These are phyloP conservation scores for Betta splendens DNA, from an alignment of 2,797 vertebrate species.

Conservation along the genomic window DNA sequence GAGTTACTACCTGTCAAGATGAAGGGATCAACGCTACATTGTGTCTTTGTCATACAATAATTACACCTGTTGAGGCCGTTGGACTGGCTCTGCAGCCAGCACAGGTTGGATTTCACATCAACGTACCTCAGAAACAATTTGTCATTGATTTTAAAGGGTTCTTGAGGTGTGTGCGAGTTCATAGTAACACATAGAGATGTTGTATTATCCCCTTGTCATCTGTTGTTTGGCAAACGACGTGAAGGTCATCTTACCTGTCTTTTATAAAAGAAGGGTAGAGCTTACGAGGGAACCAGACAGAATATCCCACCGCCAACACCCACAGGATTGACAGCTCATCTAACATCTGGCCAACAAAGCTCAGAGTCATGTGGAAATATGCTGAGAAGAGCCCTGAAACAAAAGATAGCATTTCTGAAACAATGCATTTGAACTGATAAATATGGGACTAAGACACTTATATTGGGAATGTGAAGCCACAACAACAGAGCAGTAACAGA, in stretches of 20 bases:
- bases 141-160: slow-evolving; percentile 30
- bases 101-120: slow-evolving; percentile 47
- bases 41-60: slow-evolving; percentile 31
- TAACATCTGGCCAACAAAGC: slow-evolving; percentile 92
- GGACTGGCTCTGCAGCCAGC: slow-evolving; percentile 12
- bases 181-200: slow-evolving; percentile 5
- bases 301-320: slow-evolving; percentile 85
- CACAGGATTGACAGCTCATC: slow-evolving; percentile 96
- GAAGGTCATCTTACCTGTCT: slow-evolving; percentile 81
- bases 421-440: neutral
- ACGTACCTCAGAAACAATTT: slow-evolving; percentile 3
- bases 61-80: slow-evolving; percentile 19
- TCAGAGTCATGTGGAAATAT: slow-evolving; percentile 97
- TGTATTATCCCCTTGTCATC: neutral
- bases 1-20: slow-evolving; percentile 15
- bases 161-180: slow-evolving; percentile 2
- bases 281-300: slow-evolving; percentile 89
- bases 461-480: no score
- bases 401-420: neutral
- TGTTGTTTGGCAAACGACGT: neutral
- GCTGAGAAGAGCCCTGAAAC: slow-evolving; percentile 87
- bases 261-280: slow-evolving; percentile 87
- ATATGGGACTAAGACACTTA: neutral
- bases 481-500: no score
- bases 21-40: neutral